Percentiles rank a stretch among this genome's conserved stretches.
Evolutionary conservation across 2,888 invertebrate species (phyloP).

Genomic region (Pegoplata infirma): DNA sequence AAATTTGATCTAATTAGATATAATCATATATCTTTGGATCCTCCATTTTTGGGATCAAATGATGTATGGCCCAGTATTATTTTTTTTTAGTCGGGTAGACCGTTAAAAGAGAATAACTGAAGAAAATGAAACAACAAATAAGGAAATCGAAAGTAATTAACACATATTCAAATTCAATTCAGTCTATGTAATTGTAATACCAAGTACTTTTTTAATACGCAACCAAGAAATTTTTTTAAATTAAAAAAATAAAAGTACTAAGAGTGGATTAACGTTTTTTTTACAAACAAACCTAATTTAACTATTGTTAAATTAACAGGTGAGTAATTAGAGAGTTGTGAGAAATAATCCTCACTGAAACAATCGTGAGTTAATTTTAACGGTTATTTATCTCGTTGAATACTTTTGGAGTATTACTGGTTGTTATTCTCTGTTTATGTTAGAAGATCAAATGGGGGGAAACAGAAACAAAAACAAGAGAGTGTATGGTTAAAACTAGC

Average conservation of each 20-base stretch:
- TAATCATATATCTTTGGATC: too few species aligned
- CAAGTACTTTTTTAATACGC: too few species aligned
- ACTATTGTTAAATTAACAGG: constrained; percentile 15
- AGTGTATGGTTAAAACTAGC: constrained; percentile 54
- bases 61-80: too few species aligned
- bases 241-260: too few species aligned
- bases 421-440: constrained; percentile 32
- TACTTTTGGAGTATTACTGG: background rate
- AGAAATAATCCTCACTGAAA: background rate
- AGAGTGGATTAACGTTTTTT: background rate
- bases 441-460: constrained; percentile 32
- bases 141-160: constrained; percentile 45
- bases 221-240: too few species aligned
- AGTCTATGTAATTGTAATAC: background rate
- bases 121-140: constrained; percentile 14
- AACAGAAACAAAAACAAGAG: constrained; percentile 13
- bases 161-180: background rate
- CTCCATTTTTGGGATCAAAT: too few species aligned
- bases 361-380: constrained; percentile 15
- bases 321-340: constrained; percentile 28
- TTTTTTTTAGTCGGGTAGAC: background rate
- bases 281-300: background rate
- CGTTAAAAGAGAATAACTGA: background rate
- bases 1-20: too few species aligned
- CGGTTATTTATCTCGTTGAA: constrained; percentile 14